Conservation (phyloP, 1,140 invertebrate species). For the Diabrotica virgifera region DNA sequence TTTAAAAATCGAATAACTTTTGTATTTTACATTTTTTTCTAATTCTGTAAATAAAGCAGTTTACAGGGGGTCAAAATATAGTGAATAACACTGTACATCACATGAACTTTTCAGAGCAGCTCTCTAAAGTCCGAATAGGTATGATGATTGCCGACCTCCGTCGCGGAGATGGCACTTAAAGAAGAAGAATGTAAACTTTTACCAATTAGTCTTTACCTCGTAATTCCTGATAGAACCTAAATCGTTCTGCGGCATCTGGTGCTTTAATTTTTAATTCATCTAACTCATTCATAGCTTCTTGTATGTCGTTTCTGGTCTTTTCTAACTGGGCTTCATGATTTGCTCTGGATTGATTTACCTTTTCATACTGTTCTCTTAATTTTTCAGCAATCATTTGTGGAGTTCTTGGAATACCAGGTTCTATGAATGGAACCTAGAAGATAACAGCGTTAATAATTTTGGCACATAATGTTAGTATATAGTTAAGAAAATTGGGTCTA, state of each 20-base stretch:
- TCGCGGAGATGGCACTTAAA: too few relatives aligned
- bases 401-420: constrained; percentile 51
- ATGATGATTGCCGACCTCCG: too few relatives aligned
- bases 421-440: constrained; percentile 31
- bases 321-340: constrained; percentile 49
- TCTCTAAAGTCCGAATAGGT: too few relatives aligned
- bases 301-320: constrained; percentile 56
- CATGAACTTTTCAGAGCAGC: too few relatives aligned
- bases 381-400: constrained; percentile 60
- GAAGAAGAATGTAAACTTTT: too few relatives aligned
- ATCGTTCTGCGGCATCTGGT: constrained; percentile 70
- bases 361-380: constrained; percentile 55
- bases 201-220: constrained; percentile 49
- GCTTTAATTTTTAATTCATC: constrained; percentile 60
- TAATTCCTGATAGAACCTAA: constrained; percentile 92
- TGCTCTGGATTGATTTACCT: constrained; percentile 31
- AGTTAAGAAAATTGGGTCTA: too few relatives aligned
- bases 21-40: too few relatives aligned
- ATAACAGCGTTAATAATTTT: neutral
- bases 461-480: too few relatives aligned
- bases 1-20: too few relatives aligned
- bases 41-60: too few relatives aligned
- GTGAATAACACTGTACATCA: too few relatives aligned
- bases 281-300: constrained; percentile 61
- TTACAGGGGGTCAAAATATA: too few relatives aligned